A percentile compares a stretch with the other conserved stretches of the same genome.
Evolutionary conservation across 1,140 invertebrate species (phyloP).

Genomic region (Drosophila nigromelanica): DNA sequence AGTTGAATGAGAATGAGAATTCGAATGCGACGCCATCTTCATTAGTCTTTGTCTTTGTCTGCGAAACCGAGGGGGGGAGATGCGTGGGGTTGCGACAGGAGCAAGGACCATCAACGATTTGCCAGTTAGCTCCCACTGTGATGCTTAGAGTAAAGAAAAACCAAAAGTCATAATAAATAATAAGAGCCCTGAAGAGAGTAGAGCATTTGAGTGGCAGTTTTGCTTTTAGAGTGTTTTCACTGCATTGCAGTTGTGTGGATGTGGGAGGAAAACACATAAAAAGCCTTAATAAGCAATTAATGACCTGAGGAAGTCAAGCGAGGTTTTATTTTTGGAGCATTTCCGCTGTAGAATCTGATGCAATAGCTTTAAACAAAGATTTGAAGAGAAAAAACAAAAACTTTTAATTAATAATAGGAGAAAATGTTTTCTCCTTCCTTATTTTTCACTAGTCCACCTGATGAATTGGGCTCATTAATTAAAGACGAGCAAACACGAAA

Average conservation of each 20-base stretch:
- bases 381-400: too few relatives aligned
- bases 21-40: slow-evolving; percentile 62
- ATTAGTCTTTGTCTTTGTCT: slow-evolving; percentile 70
- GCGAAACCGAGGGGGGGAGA: slow-evolving; percentile 4
- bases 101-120: slow-evolving; percentile 54
- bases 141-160: slow-evolving; percentile 38
- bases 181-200: neutral
- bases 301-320: too few relatives aligned
- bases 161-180: slow-evolving; percentile 12
- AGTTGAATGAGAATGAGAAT: slow-evolving; percentile 32
- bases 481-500: too few relatives aligned
- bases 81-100: slow-evolving; percentile 2
- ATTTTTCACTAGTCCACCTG: too few relatives aligned
- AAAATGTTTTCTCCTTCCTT: neutral
- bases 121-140: slow-evolving; percentile 42
- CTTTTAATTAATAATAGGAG: slow-evolving; percentile 29
- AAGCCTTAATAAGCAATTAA: slow-evolving; percentile 19
- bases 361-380: neutral
- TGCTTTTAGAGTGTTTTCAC: neutral
- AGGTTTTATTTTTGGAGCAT: too few relatives aligned
- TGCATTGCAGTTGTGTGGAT: neutral
- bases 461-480: too few relatives aligned
- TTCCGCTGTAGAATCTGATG: too few relatives aligned
- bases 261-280: neutral
- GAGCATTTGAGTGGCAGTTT: neutral